Conservation (phyloP, 2,113 vertebrate species). For the Actenoides hombroni region DNA sequence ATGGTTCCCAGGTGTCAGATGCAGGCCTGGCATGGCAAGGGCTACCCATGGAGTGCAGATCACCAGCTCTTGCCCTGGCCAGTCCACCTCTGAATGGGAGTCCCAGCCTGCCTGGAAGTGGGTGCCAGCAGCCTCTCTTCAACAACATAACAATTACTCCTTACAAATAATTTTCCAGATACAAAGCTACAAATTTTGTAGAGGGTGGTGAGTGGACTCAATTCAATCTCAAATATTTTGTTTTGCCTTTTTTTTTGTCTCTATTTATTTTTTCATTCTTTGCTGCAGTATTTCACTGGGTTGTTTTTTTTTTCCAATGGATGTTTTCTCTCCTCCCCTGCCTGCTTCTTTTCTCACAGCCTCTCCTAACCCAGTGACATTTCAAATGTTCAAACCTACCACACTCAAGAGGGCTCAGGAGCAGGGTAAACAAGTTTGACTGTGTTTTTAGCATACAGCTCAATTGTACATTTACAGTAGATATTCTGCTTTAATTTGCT, state of each 20-base stretch:
- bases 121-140: neutral
- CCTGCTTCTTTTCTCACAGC: neutral
- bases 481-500: slow-evolving; percentile 66
- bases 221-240: neutral
- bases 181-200: neutral
- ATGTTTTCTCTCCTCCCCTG: neutral
- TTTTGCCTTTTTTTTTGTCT: neutral
- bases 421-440: slow-evolving; percentile 54
- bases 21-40: neutral
- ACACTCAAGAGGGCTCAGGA: slow-evolving; percentile 27
- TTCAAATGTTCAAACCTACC: slow-evolving; percentile 15
- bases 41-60: fast-evolving
- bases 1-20: neutral
- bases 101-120: fast-evolving
- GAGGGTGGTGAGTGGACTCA: neutral
- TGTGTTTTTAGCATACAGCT: slow-evolving; percentile 26
- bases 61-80: neutral
- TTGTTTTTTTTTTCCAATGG: neutral
- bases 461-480: slow-evolving; percentile 66
- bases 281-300: neutral
- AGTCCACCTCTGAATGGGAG: neutral
- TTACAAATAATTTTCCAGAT: neutral
- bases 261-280: slow-evolving; percentile 24
- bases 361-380: neutral
- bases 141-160: neutral